Evolutionary conservation across 2,113 vertebrate species (phyloP).

Genomic region (Gorsachius goisagi): DNA sequence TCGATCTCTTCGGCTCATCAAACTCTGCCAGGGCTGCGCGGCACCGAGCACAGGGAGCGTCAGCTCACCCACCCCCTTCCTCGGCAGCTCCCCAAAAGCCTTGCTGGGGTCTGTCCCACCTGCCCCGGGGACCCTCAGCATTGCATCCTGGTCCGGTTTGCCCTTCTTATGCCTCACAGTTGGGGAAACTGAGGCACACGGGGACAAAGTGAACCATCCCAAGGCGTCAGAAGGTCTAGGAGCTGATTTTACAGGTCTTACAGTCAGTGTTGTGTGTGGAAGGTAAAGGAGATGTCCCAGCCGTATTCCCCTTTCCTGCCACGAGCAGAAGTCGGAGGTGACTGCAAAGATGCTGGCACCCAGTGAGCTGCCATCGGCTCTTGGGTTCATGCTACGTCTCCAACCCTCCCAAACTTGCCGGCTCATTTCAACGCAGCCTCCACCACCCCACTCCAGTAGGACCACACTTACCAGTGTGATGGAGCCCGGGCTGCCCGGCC

Average conservation of each 20-base stretch:
- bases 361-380: accelerated
- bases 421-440: neutral
- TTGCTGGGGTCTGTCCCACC: neutral
- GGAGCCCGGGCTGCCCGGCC: neutral
- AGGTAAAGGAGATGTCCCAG: neutral
- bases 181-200: neutral
- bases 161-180: neutral
- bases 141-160: accelerated
- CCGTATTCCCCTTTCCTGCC: neutral
- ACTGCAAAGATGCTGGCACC: accelerated
- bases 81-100: neutral
- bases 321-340: accelerated
- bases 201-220: neutral
- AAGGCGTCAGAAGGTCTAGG: neutral
- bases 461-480: accelerated
- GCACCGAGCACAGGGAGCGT: neutral
- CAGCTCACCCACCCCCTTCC: neutral
- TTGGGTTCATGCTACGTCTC: neutral
- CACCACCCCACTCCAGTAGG: neutral
- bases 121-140: neutral
- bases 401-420: neutral
- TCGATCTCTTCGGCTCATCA: conserved; percentile 91
- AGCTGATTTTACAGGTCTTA: neutral
- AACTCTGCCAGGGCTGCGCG: conserved; percentile 89
- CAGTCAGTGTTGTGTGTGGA: neutral